Conservation (phyloP, 2,113 vertebrate species). For the Euleptes europaea region DNA sequence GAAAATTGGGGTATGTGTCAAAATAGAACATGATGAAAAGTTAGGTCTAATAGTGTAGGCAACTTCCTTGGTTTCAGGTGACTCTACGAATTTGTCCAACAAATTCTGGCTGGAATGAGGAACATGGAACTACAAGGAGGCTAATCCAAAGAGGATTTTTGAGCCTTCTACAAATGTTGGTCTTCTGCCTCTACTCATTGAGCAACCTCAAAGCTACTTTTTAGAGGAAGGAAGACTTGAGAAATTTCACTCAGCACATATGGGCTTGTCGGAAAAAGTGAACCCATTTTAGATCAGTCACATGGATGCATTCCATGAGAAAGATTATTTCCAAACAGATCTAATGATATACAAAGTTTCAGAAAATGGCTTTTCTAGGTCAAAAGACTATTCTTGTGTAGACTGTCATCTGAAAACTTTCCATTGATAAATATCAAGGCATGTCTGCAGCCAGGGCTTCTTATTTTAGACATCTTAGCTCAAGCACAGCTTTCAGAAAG, state of each 20-base stretch:
- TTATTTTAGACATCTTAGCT: background rate
- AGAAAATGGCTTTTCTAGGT: background rate
- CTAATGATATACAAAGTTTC: background rate
- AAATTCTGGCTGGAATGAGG: background rate
- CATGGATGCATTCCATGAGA: background rate
- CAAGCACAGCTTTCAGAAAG: background rate
- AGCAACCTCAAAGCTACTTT: background rate
- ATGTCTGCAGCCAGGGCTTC: background rate
- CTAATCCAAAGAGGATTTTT: background rate
- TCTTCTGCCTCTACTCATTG: background rate
- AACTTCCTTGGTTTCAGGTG: background rate
- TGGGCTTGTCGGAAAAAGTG: background rate
- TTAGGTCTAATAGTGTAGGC: background rate
- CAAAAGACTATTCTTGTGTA: rapidly evolving
- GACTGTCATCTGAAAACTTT: rapidly evolving
- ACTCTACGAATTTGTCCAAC: background rate
- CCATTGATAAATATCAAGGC: rapidly evolving
- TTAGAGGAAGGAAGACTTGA: conserved; percentile 61
- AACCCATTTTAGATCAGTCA: background rate
- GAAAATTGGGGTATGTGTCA: background rate
- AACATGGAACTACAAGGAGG: background rate
- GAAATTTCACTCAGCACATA: background rate
- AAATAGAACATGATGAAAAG: background rate
- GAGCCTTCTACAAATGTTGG: background rate
- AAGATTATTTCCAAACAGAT: background rate